Evolutionary conservation across 2,113 vertebrate genomes (phyloP).

Genomic region (Notothenia coriiceps): DNA sequence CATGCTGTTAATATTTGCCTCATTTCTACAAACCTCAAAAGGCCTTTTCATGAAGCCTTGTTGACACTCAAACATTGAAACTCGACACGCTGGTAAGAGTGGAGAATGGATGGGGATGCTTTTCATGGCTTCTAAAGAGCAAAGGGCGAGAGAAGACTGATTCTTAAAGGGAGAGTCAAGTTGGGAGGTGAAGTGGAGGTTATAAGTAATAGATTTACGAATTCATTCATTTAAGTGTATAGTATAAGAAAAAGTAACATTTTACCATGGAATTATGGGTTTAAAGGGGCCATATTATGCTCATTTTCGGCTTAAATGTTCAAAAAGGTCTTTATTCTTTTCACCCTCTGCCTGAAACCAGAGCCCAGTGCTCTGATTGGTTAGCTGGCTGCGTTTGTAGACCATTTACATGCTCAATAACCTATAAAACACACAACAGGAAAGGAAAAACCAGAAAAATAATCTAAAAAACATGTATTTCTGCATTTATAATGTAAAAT

Average conservation of each 20-base stretch:
- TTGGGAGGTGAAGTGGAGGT: not conserved
- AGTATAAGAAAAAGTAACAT: not conserved
- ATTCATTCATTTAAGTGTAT: not conserved
- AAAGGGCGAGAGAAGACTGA: not conserved
- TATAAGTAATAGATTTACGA: no score
- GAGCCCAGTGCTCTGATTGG: no score
- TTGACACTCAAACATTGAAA: constrained; percentile 32
- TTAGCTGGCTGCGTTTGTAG: no score
- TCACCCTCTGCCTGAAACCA: no score
- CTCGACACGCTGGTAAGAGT: not conserved
- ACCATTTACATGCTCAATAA: no score
- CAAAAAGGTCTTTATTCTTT: no score
- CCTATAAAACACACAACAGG: no score
- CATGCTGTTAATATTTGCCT: constrained; percentile 25
- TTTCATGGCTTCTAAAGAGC: not conserved
- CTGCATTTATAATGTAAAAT: no score
- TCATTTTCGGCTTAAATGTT: no score
- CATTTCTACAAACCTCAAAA: constrained; percentile 41
- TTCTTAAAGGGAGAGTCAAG: not conserved
- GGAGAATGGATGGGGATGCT: constrained; percentile 6
- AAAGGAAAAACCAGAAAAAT: no score
- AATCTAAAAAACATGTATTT: no score
- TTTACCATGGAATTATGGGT: not conserved
- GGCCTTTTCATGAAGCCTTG: constrained; percentile 33
- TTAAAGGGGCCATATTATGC: no score